Conservation (phyloP, 1,140 invertebrate genomes). For the Brachionus manjavacas region DNA sequence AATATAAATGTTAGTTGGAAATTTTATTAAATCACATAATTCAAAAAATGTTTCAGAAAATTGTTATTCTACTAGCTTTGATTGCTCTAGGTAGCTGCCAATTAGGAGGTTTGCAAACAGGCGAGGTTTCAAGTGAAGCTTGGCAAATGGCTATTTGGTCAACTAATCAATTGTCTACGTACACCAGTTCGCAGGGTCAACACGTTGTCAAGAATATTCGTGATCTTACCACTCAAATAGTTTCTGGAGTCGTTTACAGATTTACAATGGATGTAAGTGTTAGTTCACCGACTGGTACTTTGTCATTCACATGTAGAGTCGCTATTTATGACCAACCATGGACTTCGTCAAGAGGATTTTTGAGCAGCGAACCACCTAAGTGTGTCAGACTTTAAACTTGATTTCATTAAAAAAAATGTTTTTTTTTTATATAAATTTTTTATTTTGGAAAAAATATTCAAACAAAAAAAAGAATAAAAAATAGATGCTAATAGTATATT, state of each 20-base stretch:
- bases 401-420: too few species aligned
- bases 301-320: neutral
- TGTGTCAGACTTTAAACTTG: neutral
- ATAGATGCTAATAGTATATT: too few species aligned
- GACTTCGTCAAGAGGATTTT: neutral
- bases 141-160: constrained; percentile 4
- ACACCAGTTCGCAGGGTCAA: neutral
- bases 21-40: neutral
- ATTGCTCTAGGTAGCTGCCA: neutral
- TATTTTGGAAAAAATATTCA: neutral
- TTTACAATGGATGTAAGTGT: constrained; percentile 32
- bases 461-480: neutral
- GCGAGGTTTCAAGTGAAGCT: neutral
- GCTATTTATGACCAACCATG: constrained; percentile 21
- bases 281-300: neutral
- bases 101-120: neutral
- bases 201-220: neutral
- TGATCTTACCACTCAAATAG: constrained; percentile 6
- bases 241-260: constrained; percentile 10
- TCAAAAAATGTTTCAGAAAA: neutral
- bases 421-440: neutral
- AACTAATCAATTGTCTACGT: neutral
- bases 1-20: neutral
- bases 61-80: neutral
- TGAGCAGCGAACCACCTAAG: neutral